Base-by-base conservation (phyloP, 1,140 invertebrate species). In the Hylaeus volcanicus region DNA sequence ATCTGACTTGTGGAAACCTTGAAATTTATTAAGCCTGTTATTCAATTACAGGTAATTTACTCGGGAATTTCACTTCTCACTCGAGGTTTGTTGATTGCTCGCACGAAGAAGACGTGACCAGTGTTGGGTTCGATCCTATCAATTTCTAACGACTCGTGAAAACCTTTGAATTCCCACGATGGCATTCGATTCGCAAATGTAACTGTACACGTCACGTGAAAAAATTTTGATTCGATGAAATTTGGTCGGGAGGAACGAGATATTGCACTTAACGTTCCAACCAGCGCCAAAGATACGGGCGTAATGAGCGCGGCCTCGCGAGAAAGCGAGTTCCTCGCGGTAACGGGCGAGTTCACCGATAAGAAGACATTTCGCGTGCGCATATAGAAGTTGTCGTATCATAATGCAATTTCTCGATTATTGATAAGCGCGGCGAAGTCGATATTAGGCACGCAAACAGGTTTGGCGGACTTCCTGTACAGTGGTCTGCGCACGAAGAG, bases 321-420 rank as follows among this genome's bases (percentile, higher is more conserved):
- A 26, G 68, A 78, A 78, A 72, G 68, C 56, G 55, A 41, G n/a
- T 26, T 12, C 26, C 45, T 48, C 1, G 39, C 39, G 75, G 51
- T 72, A 79, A 79, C 26, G 12, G 61, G 53, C 14, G 61, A n/a
- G n/a, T 51, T 48, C 14, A 5, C 39, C 39, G 65, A 68, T 68
- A 68, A 68, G 45, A 45, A 51, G 45, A 51, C n/a, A 48, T 68
- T 37, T 68, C 45, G 65, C 53, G 69, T 53, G 39, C 61, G 48
- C 66, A 1, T 48, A 43, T 14, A 51, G 6, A 41, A n/a, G 1
- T 37, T 48, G 26, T 74, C 61, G 8, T 66, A 79, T 78, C 68
- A 51, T 51, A 66, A 60, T 51, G 71, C 48, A 65, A 58, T 79
- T 79, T 74, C 77, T 39, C 53, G 51, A 65, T 56, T 64, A 65